These are phyloP conservation scores for Torymus texanus DNA, from an alignment of 2,888 invertebrate species.

Conservation along the genomic window DNA sequence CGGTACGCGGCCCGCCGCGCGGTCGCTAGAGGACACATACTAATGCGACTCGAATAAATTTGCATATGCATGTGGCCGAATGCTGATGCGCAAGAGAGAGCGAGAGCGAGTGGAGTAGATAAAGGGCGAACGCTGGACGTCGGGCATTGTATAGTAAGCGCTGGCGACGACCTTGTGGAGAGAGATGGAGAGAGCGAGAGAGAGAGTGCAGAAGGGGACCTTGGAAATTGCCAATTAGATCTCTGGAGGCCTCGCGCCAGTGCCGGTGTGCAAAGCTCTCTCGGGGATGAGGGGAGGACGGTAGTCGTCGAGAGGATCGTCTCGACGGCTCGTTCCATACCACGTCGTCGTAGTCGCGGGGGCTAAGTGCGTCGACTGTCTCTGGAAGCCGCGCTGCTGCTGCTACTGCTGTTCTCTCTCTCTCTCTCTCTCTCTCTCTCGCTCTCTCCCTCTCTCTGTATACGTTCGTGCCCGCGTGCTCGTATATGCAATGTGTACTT, in stretches of 20 bases:
- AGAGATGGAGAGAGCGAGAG: neutral
- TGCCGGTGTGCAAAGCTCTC: constrained; percentile 30
- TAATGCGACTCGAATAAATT: constrained; percentile 72
- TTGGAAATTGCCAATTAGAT: constrained; percentile 61
- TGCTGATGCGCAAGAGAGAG: constrained; percentile 61
- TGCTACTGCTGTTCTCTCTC: neutral
- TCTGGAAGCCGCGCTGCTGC: neutral
- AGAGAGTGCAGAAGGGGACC: constrained; percentile 43
- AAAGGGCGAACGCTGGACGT: constrained; percentile 27
- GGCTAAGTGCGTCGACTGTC: too few relatives aligned
- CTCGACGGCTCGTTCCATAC: neutral
- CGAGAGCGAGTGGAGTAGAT: constrained; percentile 51
- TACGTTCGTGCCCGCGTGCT: neutral
- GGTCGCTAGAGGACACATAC: constrained; percentile 64
- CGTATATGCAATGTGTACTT: too few relatives aligned
- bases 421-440: constrained; percentile 14
- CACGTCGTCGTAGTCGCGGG: too few relatives aligned
- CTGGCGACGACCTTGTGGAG: constrained; percentile 16
- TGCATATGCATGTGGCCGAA: constrained; percentile 73
- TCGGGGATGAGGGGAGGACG: constrained; percentile 8
- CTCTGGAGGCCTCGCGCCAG: constrained; percentile 43
- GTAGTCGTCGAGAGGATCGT: constrained; percentile 10
- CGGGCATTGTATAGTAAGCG: constrained; percentile 23
- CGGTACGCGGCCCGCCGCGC: constrained; percentile 23
- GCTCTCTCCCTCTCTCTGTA: constrained; percentile 6